Percentiles rank a stretch among this genome's conserved stretches.
Evolutionary conservation across 1,140 invertebrate species (phyloP).

Genomic region (Ditylenchus dipsaci): DNA sequence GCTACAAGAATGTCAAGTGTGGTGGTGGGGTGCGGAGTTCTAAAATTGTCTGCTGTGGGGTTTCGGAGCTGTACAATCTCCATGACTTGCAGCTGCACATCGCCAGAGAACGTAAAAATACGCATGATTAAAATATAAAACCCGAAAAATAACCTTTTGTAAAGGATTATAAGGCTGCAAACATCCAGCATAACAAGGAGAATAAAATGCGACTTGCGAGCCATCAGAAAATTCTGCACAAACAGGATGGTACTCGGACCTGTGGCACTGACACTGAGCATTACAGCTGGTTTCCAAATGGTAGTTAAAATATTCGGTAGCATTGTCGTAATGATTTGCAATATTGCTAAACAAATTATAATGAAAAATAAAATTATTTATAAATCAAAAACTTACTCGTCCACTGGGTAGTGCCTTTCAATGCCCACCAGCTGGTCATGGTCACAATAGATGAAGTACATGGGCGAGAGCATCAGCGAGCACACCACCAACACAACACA

Average conservation of each 20-base stretch:
- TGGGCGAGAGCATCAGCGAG: slow-evolving; percentile 52
- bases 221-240: slow-evolving; percentile 54
- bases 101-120: neutral
- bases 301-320: slow-evolving; percentile 29
- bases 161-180: slow-evolving; percentile 37
- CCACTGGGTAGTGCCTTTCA: slow-evolving; percentile 49
- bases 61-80: slow-evolving; percentile 12
- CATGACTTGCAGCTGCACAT: slow-evolving; percentile 1
- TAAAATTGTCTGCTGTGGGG: no score
- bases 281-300: slow-evolving; percentile 48
- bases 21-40: no score
- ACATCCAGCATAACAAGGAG: slow-evolving; percentile 57
- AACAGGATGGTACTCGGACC: slow-evolving; percentile 54
- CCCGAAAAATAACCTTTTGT: slow-evolving; percentile 33
- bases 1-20: no score
- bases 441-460: slow-evolving; percentile 58
- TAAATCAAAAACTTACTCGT: slow-evolving; percentile 31
- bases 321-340: slow-evolving; percentile 37
- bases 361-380: neutral
- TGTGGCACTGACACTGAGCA: slow-evolving; percentile 39
- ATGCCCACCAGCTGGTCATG: slow-evolving; percentile 53
- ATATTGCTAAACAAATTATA: slow-evolving; percentile 24
- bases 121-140: no score
- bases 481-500: slow-evolving; percentile 50
- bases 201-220: slow-evolving; percentile 53